Percentiles rank a stretch among this genome's conserved stretches.
Conservation (phyloP, 2,888 invertebrate species). For the Drosophila emarginata region DNA sequence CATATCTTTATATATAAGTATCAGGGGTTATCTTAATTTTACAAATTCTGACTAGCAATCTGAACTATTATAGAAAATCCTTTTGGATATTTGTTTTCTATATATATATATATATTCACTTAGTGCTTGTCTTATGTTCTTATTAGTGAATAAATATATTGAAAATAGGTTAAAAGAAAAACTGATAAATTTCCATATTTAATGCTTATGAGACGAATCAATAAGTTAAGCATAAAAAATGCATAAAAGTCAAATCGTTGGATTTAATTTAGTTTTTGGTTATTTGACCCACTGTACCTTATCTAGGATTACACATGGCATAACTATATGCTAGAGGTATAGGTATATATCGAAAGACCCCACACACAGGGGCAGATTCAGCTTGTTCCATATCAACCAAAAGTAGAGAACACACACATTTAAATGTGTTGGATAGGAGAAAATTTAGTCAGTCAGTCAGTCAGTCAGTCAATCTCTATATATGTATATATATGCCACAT, state of each 20-base stretch:
- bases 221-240: conserved; percentile 33
- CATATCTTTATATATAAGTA: too few species aligned
- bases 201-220: neutral
- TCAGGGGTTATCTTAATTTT: too few species aligned
- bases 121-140: too few species aligned
- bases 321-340: neutral
- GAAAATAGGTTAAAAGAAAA: neutral
- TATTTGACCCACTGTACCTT: conserved; percentile 37
- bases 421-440: conserved; percentile 12
- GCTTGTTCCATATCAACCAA: conserved; percentile 2
- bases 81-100: too few species aligned
- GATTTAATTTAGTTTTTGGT: neutral
- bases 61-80: too few species aligned
- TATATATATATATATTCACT: too few species aligned
- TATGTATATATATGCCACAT: neutral
- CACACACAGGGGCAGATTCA: neutral
- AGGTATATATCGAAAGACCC: conserved; percentile 8
- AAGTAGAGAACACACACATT: conserved; percentile 21
- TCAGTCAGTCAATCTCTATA: neutral
- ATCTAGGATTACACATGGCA: conserved; percentile 38
- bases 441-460: neutral
- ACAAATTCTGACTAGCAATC: too few species aligned
- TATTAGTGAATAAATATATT: too few species aligned
- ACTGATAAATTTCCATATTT: conserved; percentile 3
- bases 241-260: conserved; percentile 31